Evolutionary conservation across 2,888 invertebrate genomes (phyloP).

Genomic region (Drosophila gaucha): DNA sequence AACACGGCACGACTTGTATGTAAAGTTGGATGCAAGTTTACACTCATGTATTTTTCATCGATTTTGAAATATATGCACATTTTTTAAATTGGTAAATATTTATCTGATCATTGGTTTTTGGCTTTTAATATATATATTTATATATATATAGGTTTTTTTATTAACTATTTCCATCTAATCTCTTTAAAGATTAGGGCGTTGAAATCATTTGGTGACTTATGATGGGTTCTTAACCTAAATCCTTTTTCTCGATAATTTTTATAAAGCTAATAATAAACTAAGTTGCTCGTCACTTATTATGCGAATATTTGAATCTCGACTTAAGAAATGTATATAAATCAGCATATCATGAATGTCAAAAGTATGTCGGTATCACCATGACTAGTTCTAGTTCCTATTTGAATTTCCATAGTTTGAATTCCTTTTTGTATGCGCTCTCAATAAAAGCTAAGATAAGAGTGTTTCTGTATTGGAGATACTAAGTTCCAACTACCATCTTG

Average conservation of each 20-base stretch:
- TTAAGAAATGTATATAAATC: constrained; percentile 47
- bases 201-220: too few species aligned
- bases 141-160: too few species aligned
- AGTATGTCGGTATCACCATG: constrained; percentile 19
- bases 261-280: too few species aligned
- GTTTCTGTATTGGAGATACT: rapidly evolving
- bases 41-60: background rate
- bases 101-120: too few species aligned
- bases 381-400: constrained; percentile 47
- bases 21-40: background rate
- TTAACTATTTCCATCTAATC: too few species aligned
- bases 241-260: too few species aligned
- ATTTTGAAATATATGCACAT: too few species aligned
- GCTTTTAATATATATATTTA: too few species aligned
- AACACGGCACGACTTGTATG: background rate
- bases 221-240: too few species aligned
- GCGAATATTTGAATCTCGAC: too few species aligned
- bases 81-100: too few species aligned
- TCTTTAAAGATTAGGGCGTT: too few species aligned
- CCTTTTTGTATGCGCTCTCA: constrained; percentile 49
- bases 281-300: background rate
- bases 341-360: constrained; percentile 34
- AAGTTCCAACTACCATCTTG: constrained; percentile 26
- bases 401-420: constrained; percentile 46
- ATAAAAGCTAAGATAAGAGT: background rate